Conservation (phyloP, 2,797 vertebrate species). For the Tapera naevia region DNA sequence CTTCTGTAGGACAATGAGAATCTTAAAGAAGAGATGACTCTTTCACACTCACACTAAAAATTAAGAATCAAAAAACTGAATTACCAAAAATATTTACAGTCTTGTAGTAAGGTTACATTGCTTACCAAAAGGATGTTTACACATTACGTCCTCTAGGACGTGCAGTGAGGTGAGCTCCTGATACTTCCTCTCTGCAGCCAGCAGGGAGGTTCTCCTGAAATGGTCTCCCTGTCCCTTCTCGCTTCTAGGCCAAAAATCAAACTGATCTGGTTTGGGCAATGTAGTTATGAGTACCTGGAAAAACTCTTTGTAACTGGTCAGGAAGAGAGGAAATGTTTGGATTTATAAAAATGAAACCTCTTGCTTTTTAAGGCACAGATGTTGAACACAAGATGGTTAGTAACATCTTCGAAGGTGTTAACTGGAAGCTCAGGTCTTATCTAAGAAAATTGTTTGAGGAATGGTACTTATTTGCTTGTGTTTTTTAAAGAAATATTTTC, state of each 20-base stretch:
- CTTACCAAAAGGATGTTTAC: not conserved
- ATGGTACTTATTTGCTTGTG: not conserved
- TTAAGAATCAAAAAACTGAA: not conserved
- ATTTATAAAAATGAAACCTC: not conserved
- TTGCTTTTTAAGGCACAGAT: not conserved
- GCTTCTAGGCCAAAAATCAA: not conserved
- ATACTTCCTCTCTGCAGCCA: not conserved
- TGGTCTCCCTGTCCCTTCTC: not conserved
- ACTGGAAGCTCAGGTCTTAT: not conserved
- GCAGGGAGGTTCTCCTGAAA: not conserved
- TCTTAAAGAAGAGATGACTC: not conserved
- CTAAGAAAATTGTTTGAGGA: not conserved
- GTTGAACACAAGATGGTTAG: not conserved
- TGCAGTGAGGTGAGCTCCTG: not conserved
- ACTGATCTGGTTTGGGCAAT: not conserved
- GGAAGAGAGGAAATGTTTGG: not conserved
- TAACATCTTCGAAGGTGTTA: not conserved
- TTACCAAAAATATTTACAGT: not conserved
- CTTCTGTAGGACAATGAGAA: not conserved
- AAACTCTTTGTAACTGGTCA: not conserved
- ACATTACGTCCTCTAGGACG: fast-evolving
- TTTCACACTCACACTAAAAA: not conserved
- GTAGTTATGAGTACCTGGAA: not conserved
- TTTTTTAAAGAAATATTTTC: constrained; percentile 23
- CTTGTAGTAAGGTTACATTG: not conserved